These are phyloP conservation scores for Mamestra brassicae DNA, from an alignment of 2,888 invertebrate genomes.

Conservation along the genomic window DNA sequence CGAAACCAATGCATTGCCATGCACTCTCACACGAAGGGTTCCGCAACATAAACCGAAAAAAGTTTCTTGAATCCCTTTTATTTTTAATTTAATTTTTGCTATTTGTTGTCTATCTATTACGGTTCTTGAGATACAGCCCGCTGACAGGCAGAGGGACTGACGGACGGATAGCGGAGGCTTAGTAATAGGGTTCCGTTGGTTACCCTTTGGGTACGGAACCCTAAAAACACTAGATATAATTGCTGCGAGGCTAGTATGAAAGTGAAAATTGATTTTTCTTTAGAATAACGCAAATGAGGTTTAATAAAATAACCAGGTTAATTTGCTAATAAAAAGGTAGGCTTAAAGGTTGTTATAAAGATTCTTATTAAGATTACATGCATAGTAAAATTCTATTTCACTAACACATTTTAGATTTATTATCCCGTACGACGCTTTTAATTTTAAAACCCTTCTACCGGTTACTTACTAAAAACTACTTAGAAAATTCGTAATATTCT, in stretches of 20 bases:
- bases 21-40: too few species aligned
- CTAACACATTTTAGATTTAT: not conserved
- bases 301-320: conserved; percentile 9
- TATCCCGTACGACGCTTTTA: not conserved
- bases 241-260: not conserved
- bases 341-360: not conserved
- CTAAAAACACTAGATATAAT: not conserved
- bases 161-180: too few species aligned
- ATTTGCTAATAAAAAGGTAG: not conserved
- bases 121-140: too few species aligned
- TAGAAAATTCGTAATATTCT: conserved; percentile 25
- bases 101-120: too few species aligned
- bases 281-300: not conserved
- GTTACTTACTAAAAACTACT: conserved; percentile 1
- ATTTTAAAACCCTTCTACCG: not conserved
- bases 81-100: too few species aligned
- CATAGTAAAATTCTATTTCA: conserved; percentile 2
- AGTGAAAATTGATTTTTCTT: not conserved
- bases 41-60: too few species aligned
- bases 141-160: too few species aligned
- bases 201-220: too few species aligned
- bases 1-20: not conserved
- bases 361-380: conserved; percentile 31
- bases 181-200: too few species aligned
- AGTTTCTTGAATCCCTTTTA: too few species aligned